Evolutionary conservation across 2,113 vertebrate species (phyloP), one percentile per base, ranked within the genome.

Genomic region (Aplodontia rufa): DNA sequence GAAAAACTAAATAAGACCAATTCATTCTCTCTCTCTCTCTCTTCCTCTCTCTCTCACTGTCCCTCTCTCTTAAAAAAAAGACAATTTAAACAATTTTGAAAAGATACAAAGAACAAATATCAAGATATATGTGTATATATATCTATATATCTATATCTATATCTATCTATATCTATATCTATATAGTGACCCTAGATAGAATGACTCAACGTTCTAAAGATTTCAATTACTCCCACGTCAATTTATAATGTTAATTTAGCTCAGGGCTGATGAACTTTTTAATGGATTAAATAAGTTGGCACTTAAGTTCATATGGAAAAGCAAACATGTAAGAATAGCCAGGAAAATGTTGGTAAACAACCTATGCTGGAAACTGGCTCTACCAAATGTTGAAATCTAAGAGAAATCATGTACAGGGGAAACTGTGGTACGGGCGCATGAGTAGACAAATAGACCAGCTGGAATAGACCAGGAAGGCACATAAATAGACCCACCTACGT

Each of bases 211-310:
- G n/a, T 66, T 71, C 62, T 55, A 66, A 86, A 91, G 81, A 76
- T 66, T 30, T 64, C 66, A 92, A 28, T 90, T 91, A 14, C 75
- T 82, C 17, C 66, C 66, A 60, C 55, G 55, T 87, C 90, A 83
- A 74, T 85, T 95, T 95, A 87, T 9, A 85, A n/a, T n/a, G n/a
- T n/a, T 68, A 90, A 93, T 74, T 84, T 53, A 90, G 87, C 64
- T 72, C 45, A 94, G 94, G 22, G n/a, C 24, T 53, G 71, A 55
- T 12, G 40, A 74, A 1, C 5, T 92, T 92, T 74, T 37, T n/a
- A 64, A 92, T 30, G 40, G 81, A 51, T 58, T 47, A 92, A 93
- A 51, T 6, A 75, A 80, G 55, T 42, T 68, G 37, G 90, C 86
- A 32, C 30, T 90, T 55, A 85, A 49, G 11, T 87, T 89, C 24